Base-by-base conservation (phyloP, 2,888 invertebrate species). In the Agrotis segetum region DNA sequence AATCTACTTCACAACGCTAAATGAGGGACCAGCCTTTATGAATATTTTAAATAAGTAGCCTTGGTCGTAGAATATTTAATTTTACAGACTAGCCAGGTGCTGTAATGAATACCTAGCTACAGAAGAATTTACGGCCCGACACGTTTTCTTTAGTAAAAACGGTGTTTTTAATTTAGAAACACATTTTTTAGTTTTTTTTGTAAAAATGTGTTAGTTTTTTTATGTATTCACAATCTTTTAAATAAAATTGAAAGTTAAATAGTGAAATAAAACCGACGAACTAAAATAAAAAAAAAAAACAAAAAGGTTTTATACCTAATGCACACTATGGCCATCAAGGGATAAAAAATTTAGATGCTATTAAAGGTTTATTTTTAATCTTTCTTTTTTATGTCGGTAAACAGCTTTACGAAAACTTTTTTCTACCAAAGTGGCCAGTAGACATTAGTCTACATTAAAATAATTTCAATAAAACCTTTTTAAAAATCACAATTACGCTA, bases 61-160 rank as follows among this genome's bases (percentile, higher is more conserved):
- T 60, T 59, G n/a, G 49, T 46, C 59, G 59, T 76, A 63, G 77
- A 81, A 85, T 85, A 77, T 80, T 83, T 76, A 86, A 84, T 84
- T 78, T 82, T 64, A 77, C 61, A 56, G 58, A 58, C 50, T 69
- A 19, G 44, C 19, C 67, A 77, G 78, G 73, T 80, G 77, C 44
- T 55, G 34, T 69, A 60, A 64, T 68, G 17, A 68, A 55, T 34
- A n/a, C 16, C 24, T 29, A 29, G 3, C 17, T 53, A 61, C 14
- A 66, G 9, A 58, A 19, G 49, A 19, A 3, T 58, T 17, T 19
- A 17, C 44, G n/a, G 2, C 1, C n/a, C 2, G 16, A 47, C 14
- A 47, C 16, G 34, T 55, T 21, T 13, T 29, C 11, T 14, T 7
- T n/a, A 7, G 21, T 24, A 9, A 46, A 16, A 64, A n/a, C 21